Evolutionary conservation across 1,140 invertebrate genomes (phyloP).

Genomic region (Ostrea denselamellosa): DNA sequence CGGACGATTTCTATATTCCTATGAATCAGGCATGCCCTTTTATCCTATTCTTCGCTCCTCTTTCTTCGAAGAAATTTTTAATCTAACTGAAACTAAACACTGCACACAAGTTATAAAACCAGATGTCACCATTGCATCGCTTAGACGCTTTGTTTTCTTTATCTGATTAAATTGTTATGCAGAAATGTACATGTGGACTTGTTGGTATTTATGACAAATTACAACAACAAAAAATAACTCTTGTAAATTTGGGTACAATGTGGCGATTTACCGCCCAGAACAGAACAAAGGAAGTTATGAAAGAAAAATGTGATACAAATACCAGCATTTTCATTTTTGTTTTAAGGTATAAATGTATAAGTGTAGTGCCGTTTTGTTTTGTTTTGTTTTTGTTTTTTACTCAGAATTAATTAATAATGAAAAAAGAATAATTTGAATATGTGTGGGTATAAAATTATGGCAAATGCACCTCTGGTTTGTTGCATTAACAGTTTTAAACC

Average conservation of each 20-base stretch:
- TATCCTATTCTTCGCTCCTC: neutral
- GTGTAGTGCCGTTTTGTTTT: no score
- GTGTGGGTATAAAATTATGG: no score
- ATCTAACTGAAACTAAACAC: neutral
- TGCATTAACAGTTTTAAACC: no score
- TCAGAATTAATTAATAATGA: no score
- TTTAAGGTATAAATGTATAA: no score
- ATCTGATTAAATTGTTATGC: conserved; percentile 31
- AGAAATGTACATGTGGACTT: conserved; percentile 26
- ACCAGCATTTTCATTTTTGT: no score
- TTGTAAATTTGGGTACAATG: neutral
- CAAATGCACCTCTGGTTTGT: no score
- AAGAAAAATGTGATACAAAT: no score
- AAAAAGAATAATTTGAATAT: no score
- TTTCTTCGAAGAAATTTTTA: neutral
- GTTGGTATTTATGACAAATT: neutral
- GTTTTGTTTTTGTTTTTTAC: no score
- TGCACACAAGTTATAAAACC: neutral
- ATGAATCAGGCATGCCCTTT: neutral
- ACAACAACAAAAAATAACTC: neutral
- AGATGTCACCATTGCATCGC: neutral
- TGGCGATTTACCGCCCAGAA: no score
- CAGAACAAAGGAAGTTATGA: no score
- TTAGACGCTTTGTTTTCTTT: neutral
- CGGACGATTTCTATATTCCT: neutral